Evolutionary conservation across 1,140 invertebrate species (phyloP), one percentile per base, ranked within the genome.

Genomic region (Diorhabda sublineata): DNA sequence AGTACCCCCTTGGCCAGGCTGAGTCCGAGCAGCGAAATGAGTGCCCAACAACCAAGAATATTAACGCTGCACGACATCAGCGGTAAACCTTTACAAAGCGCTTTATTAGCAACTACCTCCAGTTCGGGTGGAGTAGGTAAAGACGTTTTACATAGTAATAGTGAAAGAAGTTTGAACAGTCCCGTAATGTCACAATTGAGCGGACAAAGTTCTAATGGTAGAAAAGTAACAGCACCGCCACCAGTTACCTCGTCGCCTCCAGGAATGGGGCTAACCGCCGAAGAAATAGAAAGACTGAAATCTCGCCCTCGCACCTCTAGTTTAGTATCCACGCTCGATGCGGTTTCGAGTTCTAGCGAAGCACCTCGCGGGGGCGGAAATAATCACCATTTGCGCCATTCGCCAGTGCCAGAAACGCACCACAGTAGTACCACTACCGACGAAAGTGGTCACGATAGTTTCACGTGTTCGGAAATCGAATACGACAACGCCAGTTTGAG

Each of bases 401-500:
- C 88, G 7, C 88, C 89, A 0, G 87, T 88, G 45, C 87, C 87
- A 4, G 90, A 91, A 74, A 90, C 91, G 61, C 87, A 90, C 72
- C 78, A 85, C 58, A 91, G 90, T 77, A 92, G 91, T 1, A 95
- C 93, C 3, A 95, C 93, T 2, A 95, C 95, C 4, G 95, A 97
- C 77, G 95, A 97, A 80, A 96, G 93, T 79, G 94, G 94, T 3
- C 97, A 98, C 82, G 96, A 98, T 78, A 97, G 95, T 70, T 98
- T 98, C 83, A 98, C 96, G 0, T 98, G 96, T 82, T 98, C 96
- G 1, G 96, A 98, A 84, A 98, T 98, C 78, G 96, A 98, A 81
- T 97, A 97, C 80, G 96, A 98, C 76, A 93, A 95, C 76, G 91
- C 92, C 70, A 93, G 91, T 71, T 83, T 94, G 41, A 90, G 87